These are phyloP conservation scores for Diadumene lineata DNA, from an alignment of 92 coral and sea anemone species.

Conservation along the genomic window DNA sequence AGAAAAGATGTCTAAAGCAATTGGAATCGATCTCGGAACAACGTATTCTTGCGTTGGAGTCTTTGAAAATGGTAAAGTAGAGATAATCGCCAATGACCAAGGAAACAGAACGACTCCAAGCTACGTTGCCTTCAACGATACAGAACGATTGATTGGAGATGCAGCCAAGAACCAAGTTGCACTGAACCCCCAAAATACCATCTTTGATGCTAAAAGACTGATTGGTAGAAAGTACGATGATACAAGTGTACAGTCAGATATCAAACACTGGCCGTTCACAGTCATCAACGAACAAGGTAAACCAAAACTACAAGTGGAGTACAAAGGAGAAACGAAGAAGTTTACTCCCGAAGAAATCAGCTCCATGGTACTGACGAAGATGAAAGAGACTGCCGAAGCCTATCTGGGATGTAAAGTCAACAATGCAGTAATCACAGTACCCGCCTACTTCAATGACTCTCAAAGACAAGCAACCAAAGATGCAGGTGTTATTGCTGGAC, in stretches of 20 bases:
- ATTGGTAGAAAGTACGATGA: constrained; percentile 88
- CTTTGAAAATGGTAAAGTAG: constrained; percentile 90
- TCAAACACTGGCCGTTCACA: constrained; percentile 95
- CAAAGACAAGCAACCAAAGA: constrained; percentile 88
- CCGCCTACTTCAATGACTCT: constrained; percentile 83
- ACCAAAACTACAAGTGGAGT: constrained; percentile 58
- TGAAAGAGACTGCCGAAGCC: constrained; percentile 85
- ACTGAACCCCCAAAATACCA: constrained; percentile 79
- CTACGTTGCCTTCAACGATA: constrained; percentile 91
- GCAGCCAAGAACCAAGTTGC: constrained; percentile 95
- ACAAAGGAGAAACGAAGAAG: constrained; percentile 49
- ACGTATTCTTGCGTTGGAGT: constrained; percentile 98
- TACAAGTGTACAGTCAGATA: constrained; percentile 67
- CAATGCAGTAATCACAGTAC: constrained; percentile 72
- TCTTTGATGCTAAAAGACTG: constrained; percentile 92
- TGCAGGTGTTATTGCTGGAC: constrained; percentile 74
- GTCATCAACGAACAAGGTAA: constrained; percentile 53
- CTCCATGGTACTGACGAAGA: constrained; percentile 75
- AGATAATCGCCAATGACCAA: constrained; percentile 97
- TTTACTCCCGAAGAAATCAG: constrained; percentile 79
- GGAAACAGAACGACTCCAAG: constrained; percentile 97
- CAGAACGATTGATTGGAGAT: constrained; percentile 90
- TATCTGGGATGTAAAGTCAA: constrained; percentile 66
- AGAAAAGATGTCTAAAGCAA: constrained; percentile 66
- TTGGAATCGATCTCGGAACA: constrained; percentile 98